phyloP scores from a whole-genome alignment of 2,888 invertebrate genomes.

The Pseudoips prasinana region DNA sequence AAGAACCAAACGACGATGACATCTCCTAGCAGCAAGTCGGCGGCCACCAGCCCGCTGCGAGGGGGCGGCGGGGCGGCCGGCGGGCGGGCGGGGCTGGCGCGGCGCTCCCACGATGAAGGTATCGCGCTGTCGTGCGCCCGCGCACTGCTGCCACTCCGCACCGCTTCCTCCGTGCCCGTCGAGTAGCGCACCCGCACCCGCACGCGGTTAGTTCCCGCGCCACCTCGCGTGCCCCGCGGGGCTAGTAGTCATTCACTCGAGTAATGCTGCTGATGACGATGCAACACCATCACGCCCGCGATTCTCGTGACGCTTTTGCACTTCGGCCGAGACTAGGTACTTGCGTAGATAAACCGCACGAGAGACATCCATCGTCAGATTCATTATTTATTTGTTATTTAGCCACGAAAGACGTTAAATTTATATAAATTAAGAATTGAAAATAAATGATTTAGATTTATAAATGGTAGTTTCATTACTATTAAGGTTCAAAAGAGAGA shows the following conservation, averaged over 20 bases:
- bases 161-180: constrained; percentile 57
- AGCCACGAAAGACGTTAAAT: constrained; percentile 20
- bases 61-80: constrained; percentile 14
- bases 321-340: too few species aligned
- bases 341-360: neutral
- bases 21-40: constrained; percentile 46
- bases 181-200: constrained; percentile 41
- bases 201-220: constrained; percentile 7
- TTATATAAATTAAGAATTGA: constrained; percentile 10
- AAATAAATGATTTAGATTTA: constrained; percentile 17
- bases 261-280: too few species aligned
- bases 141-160: constrained; percentile 50
- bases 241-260: too few species aligned
- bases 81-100: constrained; percentile 32
- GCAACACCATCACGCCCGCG: constrained; percentile 1
- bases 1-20: constrained; percentile 44
- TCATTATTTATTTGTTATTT: constrained; percentile 20
- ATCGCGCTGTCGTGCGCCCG: constrained; percentile 35
- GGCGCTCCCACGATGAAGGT: constrained; percentile 44
- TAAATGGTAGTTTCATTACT: constrained; percentile 34
- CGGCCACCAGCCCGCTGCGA: constrained; percentile 43
- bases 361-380: constrained; percentile 12
- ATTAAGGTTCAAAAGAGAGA: constrained; percentile 31
- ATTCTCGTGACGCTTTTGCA: constrained; percentile 5
- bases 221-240: too few species aligned